Conservation (phyloP, 2,888 invertebrate species). For the Mesochorus sp. region DNA sequence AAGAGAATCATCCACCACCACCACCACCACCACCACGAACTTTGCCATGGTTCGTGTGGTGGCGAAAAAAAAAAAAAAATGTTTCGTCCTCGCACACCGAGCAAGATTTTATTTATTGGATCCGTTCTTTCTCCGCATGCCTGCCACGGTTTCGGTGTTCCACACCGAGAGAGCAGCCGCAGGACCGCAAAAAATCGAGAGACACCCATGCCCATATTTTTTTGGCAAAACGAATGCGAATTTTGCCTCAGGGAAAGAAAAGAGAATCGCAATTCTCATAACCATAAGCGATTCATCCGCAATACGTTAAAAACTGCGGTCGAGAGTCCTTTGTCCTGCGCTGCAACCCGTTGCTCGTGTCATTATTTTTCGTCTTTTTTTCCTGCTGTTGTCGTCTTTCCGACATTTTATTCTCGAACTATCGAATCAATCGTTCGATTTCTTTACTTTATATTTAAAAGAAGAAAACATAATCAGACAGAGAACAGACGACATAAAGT, state of each 20-base stretch:
- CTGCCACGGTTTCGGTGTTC: conserved; percentile 61
- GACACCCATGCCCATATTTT: conserved; percentile 56
- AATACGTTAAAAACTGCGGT: conserved; percentile 75
- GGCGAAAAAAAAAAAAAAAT: conserved; percentile 50
- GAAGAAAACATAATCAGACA: not conserved
- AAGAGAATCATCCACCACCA: conserved; percentile 42
- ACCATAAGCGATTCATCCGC: conserved; percentile 70
- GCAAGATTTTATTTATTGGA: conserved; percentile 75
- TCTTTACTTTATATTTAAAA: no score
- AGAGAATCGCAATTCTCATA: conserved; percentile 66
- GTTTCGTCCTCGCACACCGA: conserved; percentile 64
- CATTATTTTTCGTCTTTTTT: conserved; percentile 43
- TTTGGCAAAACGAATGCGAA: conserved; percentile 57
- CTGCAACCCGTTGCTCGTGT: conserved; percentile 16
- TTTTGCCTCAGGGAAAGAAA: conserved; percentile 46
- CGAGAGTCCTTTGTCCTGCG: conserved; percentile 29
- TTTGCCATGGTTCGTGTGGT: conserved; percentile 60
- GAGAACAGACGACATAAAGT: no score
- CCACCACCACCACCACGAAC: conserved; percentile 35
- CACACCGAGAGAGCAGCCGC: conserved; percentile 53
- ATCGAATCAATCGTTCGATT: no score
- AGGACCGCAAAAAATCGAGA: conserved; percentile 61
- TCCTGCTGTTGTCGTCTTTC: no score
- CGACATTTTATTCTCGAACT: no score
- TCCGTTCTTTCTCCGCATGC: conserved; percentile 65